Conservation (phyloP, 2,888 invertebrate genomes). For the Eurytoma californica region DNA sequence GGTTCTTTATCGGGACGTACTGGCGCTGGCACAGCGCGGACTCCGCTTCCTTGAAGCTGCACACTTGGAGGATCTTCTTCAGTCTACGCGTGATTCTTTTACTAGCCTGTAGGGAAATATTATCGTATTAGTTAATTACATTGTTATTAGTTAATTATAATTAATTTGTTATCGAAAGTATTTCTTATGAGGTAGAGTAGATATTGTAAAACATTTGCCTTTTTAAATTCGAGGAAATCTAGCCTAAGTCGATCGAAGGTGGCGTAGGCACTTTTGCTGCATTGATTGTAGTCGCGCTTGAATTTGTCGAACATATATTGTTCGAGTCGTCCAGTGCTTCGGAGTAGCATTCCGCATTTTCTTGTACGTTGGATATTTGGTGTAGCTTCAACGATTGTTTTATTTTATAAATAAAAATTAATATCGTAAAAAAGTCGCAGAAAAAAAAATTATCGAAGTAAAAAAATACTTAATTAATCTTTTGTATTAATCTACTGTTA, state of each 20-base stretch:
- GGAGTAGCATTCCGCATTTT: constrained; percentile 1
- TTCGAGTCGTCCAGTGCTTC: constrained; percentile 1
- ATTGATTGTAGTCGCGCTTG: not conserved
- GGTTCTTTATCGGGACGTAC: constrained; percentile 7
- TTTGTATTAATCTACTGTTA: too few species aligned
- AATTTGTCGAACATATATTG: constrained; percentile 8
- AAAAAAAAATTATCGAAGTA: not conserved
- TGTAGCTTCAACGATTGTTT: too few species aligned
- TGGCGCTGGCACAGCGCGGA: not conserved
- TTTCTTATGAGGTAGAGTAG: too few species aligned
- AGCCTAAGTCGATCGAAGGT: not conserved
- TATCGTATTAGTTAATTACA: too few species aligned
- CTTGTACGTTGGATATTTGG: not conserved
- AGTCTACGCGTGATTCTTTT: not conserved
- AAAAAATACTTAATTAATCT: too few species aligned
- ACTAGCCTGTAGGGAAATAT: not conserved
- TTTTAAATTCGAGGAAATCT: too few species aligned
- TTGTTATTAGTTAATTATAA: too few species aligned
- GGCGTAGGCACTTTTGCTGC: not conserved
- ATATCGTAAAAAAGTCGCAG: too few species aligned
- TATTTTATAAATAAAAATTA: too few species aligned
- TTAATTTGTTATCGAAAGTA: too few species aligned
- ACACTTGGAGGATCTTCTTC: not conserved
- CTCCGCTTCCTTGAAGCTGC: not conserved
- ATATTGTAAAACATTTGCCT: too few species aligned